phyloP scores from a whole-genome alignment of 2,888 invertebrate genomes.

The Lasius fuliginosus region DNA sequence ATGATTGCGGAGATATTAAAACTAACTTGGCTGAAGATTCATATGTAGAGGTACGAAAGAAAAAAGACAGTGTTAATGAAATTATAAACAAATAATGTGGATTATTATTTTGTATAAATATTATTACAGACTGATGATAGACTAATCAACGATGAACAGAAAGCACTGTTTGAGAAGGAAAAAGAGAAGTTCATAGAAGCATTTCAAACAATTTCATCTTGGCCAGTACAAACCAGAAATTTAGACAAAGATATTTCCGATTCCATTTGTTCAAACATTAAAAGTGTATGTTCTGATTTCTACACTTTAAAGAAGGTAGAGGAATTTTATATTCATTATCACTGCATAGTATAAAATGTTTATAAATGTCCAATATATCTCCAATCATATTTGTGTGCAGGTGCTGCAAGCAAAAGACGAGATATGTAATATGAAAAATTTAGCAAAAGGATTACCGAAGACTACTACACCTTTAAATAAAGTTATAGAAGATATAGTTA shows the following conservation, averaged over 20 bases:
- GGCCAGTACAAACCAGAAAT: conserved; percentile 36
- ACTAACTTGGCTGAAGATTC: background rate
- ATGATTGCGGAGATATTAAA: background rate
- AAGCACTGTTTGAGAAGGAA: conserved; percentile 42
- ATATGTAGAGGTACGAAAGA: background rate
- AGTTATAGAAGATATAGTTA: conserved; percentile 74
- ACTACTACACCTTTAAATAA: conserved; percentile 66
- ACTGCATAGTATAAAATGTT: background rate
- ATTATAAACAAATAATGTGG: background rate
- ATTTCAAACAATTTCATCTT: conserved; percentile 67
- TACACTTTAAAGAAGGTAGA: conserved; percentile 74
- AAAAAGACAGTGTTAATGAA: background rate
- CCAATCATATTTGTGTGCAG: conserved; percentile 60
- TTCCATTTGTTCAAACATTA: conserved; percentile 69
- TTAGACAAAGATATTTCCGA: conserved; percentile 38
- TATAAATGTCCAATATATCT: background rate
- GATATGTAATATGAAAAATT: conserved; percentile 62
- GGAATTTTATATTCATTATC: conserved; percentile 1
- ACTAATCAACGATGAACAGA: conserved; percentile 6
- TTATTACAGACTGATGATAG: conserved; percentile 21
- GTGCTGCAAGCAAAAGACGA: conserved; percentile 66
- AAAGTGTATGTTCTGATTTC: conserved; percentile 70
- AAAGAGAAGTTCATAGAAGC: conserved; percentile 72
- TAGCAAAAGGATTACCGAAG: conserved; percentile 62
- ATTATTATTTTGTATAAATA: conserved; percentile 26